These are phyloP conservation scores for Columba livia DNA, from an alignment of 2,113 vertebrate species.

Conservation along the genomic window DNA sequence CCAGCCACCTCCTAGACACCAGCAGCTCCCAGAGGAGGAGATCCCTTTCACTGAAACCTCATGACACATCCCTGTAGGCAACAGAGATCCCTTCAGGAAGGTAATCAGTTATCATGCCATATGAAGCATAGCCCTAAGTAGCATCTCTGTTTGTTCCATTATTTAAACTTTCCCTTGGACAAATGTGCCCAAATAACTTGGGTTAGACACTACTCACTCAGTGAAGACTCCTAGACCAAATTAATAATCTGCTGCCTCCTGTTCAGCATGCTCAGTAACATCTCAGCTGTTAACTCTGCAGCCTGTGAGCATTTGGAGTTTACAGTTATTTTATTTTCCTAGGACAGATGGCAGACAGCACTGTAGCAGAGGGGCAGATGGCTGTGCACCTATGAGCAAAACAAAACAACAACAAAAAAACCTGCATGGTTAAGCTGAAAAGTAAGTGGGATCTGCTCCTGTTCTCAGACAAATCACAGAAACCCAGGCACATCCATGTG, in stretches of 20 bases:
- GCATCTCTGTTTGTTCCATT: not conserved
- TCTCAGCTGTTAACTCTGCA: constrained; percentile 50
- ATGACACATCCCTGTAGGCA: not conserved
- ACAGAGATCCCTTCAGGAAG: not conserved
- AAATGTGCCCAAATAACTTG: rapidly evolving
- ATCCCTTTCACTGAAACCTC: not conserved
- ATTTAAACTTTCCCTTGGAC: not conserved
- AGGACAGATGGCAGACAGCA: constrained; percentile 64
- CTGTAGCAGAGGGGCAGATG: constrained; percentile 56
- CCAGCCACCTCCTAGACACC: not conserved
- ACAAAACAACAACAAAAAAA: not conserved
- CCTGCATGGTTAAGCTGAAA: not conserved
- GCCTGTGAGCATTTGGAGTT: constrained; percentile 48
- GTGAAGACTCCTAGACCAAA: not conserved
- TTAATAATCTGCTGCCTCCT: constrained; percentile 9
- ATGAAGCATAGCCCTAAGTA: not conserved
- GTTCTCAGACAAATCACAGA: not conserved
- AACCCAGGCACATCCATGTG: not conserved
- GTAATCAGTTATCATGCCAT: not conserved
- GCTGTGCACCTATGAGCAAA: constrained; percentile 46
- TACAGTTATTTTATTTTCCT: constrained; percentile 44
- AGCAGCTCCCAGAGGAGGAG: not conserved
- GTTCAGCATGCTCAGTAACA: not conserved
- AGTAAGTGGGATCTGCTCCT: not conserved
- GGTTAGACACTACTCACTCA: not conserved